phyloP scores from a whole-genome alignment of 2,888 invertebrate genomes.

The Acrocera orbiculus region DNA sequence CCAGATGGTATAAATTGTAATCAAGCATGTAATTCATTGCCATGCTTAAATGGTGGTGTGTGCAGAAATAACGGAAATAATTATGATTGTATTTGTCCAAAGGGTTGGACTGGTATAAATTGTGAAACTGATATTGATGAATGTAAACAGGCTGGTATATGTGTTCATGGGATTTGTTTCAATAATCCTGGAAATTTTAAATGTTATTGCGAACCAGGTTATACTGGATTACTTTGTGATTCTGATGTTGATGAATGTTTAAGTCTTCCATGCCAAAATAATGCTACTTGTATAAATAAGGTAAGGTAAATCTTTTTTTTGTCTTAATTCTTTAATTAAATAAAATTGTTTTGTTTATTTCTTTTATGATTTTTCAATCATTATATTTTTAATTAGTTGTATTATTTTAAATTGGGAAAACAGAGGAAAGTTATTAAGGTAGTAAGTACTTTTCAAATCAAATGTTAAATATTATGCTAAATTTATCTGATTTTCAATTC shows the following conservation, averaged over 20 bases:
- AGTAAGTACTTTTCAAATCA: too few relatives aligned
- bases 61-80: constrained; percentile 41
- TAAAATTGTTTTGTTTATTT: neutral
- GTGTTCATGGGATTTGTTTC: constrained; percentile 67
- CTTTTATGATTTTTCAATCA: too few relatives aligned
- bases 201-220: constrained; percentile 78
- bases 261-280: constrained; percentile 66
- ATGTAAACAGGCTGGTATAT: constrained; percentile 44
- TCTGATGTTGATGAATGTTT: constrained; percentile 77
- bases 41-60: constrained; percentile 46
- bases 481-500: too few relatives aligned
- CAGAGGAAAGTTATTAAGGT: constrained; percentile 29
- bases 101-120: constrained; percentile 39
- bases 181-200: constrained; percentile 61
- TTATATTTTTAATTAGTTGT: neutral
- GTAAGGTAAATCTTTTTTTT: constrained; percentile 17
- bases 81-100: constrained; percentile 40
- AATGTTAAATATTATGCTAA: too few relatives aligned
- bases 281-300: constrained; percentile 63
- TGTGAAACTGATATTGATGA: constrained; percentile 58
- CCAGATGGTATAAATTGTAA: constrained; percentile 32
- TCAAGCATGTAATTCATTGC: constrained; percentile 37
- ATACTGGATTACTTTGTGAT: constrained; percentile 67
- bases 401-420: constrained; percentile 26
- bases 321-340: neutral